Evolutionary conservation across 2,113 vertebrate genomes (phyloP), one percentile per base, ranked within the genome.

Genomic region (Ctenodactylus gundi): DNA sequence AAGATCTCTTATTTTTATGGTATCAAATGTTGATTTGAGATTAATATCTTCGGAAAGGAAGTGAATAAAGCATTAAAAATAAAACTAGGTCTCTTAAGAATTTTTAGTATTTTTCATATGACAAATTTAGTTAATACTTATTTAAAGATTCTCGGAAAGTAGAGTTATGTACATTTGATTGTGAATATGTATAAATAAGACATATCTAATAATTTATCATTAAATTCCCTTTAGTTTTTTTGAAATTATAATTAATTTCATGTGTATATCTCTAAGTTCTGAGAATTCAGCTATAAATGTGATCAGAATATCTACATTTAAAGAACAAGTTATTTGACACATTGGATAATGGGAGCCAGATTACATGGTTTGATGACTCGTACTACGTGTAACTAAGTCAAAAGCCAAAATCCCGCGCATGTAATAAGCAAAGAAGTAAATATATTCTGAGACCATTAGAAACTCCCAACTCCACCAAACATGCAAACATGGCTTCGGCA

Each of bases 31-130:
- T 91, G 93, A 68, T 82, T 91, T 91, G 83, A 91, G 51, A 25
- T 93, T 85, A 94, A 81, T 70, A 91, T 92, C 34, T 96, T 93
- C n/a, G 91, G 77, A 70, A 55, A 90, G 31, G 65, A 97, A 95
- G 93, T 94, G 78, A 96, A 49, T 15, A 94, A 9, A 96, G 20
- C 41, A 84, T 82, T 94, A 85, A 96, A 78, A 94, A 72, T n/a
- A 83, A 46, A 88, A 39, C 64, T 76, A 88, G 72, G 46, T 18
- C 75, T 78, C 34, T 62, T 51, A 57, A 84, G 36, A 93, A 93
- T 92, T 96, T 92, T 51, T 67, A 65, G 18, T 49, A 4, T 51
- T 94, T 67, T 92, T 92, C 7, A 77, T 39, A 78, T 49, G 2
- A 81, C 6, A 92, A 94, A n/a, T 75, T 95, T 75, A 49, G 46